Evolutionary conservation across 2,113 vertebrate species (phyloP).

Genomic region (Beaufortia kweichowensis): DNA sequence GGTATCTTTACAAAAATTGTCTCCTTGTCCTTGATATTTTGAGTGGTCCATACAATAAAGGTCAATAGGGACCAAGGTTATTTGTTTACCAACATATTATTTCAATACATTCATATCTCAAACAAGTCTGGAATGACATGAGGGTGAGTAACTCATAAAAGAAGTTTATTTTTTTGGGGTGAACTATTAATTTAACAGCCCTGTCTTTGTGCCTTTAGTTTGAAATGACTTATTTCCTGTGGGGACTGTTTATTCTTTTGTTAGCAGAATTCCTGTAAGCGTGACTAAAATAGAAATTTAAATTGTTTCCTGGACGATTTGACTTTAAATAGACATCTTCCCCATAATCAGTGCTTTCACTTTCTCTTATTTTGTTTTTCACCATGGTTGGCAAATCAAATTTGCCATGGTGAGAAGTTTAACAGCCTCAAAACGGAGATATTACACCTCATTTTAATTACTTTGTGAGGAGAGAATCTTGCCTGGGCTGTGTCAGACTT

Average conservation of each 20-base stretch:
- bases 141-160: too few relatives aligned
- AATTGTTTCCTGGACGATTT: constrained; percentile 23
- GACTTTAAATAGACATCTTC: constrained; percentile 3
- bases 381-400: constrained; percentile 27
- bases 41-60: too few relatives aligned
- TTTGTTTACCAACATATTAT: too few relatives aligned
- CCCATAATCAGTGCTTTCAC: background rate
- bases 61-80: too few relatives aligned
- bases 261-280: background rate
- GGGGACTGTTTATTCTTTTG: constrained; percentile 30
- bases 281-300: constrained; percentile 8
- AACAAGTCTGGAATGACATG: too few relatives aligned
- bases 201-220: too few relatives aligned
- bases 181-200: too few relatives aligned
- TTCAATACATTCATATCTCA: too few relatives aligned
- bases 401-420: constrained; percentile 23
- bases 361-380: background rate
- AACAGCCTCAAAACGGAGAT: constrained; percentile 21
- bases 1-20: too few relatives aligned
- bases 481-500: background rate
- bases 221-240: too few relatives aligned
- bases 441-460: constrained; percentile 29
- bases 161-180: too few relatives aligned
- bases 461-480: background rate
- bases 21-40: too few relatives aligned